Percentiles rank a stretch among this genome's conserved stretches.
Conservation (phyloP, 1,140 invertebrate genomes). For the Drosophila nikananu region DNA sequence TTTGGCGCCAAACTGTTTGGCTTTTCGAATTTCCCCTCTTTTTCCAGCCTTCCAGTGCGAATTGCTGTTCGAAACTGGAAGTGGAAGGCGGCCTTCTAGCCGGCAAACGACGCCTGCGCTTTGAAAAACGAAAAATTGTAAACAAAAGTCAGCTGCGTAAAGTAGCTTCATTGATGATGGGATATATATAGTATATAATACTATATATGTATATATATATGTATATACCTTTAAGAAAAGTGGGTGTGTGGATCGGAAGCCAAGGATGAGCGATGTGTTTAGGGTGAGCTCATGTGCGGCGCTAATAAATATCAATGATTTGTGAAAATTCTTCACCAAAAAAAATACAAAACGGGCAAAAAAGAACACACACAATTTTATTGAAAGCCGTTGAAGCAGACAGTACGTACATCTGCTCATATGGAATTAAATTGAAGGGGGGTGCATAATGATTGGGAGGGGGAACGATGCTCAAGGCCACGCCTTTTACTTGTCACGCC, state of each 20-base stretch:
- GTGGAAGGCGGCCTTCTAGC: constrained; percentile 47
- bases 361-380: constrained; percentile 2
- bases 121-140: constrained; percentile 21
- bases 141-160: constrained; percentile 65
- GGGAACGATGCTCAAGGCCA: constrained; percentile 36
- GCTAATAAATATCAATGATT: constrained; percentile 42
- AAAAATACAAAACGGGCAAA: background rate
- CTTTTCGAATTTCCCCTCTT: constrained; percentile 60
- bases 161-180: constrained; percentile 52
- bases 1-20: constrained; percentile 66
- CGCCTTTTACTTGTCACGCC: constrained; percentile 66
- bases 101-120: constrained; percentile 63
- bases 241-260: background rate
- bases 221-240: background rate
- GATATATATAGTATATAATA: constrained; percentile 1
- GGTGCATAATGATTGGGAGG: background rate
- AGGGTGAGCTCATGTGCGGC: constrained; percentile 11
- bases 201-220: background rate
- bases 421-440: constrained; percentile 24
- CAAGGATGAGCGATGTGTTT: constrained; percentile 28
- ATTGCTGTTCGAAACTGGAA: constrained; percentile 54
- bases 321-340: constrained; percentile 18
- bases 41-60: constrained; percentile 62
- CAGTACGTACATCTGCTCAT: constrained; percentile 2
- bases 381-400: constrained; percentile 21